A percentile compares a stretch with the other conserved stretches of the same genome.
These are phyloP conservation scores for Suncus etruscus DNA, from an alignment of 2,113 vertebrate species.

Conservation along the genomic window DNA sequence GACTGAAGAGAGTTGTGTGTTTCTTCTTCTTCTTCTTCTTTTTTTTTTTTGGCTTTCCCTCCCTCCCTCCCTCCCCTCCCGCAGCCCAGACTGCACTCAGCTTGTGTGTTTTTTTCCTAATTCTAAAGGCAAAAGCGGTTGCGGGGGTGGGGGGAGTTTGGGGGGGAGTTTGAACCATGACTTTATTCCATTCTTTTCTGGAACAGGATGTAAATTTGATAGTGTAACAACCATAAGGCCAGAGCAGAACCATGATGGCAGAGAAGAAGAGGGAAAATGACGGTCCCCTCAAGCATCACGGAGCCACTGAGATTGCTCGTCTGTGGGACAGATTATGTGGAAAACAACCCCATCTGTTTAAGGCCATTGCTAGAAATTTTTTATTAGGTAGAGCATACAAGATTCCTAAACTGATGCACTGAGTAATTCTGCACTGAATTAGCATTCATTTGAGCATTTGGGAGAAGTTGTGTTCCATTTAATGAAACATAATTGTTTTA, in stretches of 20 bases:
- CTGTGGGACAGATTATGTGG: background rate
- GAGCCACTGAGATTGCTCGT: background rate
- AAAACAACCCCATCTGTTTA: background rate
- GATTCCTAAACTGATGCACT: background rate
- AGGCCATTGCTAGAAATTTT: background rate
- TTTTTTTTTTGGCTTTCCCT: too few species aligned
- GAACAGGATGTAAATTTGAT: background rate
- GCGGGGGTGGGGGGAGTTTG: background rate
- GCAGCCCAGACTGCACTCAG: too few species aligned
- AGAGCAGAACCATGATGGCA: background rate
- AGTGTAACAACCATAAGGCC: background rate
- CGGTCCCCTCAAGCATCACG: background rate
- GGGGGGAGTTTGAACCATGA: background rate
- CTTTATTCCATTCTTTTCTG: background rate
- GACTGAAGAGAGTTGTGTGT: background rate
- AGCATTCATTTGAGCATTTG: background rate
- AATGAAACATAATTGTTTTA: background rate
- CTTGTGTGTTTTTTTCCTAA: background rate
- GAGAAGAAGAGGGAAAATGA: background rate
- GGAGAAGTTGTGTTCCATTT: background rate
- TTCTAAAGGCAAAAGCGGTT: conserved; percentile 28
- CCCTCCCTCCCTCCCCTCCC: too few species aligned
- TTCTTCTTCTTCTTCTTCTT: too few species aligned
- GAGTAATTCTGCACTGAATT: background rate
- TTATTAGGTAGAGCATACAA: background rate